These are phyloP conservation scores for Drosophila nr. fundita DNA, from an alignment of 2,888 invertebrate species.

Conservation along the genomic window DNA sequence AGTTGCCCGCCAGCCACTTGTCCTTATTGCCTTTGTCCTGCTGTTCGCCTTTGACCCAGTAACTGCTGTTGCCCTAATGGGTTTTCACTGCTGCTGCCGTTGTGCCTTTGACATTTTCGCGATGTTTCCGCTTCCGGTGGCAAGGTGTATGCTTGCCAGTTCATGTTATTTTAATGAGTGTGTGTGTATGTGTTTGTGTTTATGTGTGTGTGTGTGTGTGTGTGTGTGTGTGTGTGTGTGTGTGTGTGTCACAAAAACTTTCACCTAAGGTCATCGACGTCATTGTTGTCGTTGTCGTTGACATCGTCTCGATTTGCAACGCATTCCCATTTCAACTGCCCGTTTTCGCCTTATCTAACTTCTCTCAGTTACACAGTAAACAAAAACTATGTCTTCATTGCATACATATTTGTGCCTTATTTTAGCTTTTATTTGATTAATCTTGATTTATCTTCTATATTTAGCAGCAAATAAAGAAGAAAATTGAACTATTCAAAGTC, in stretches of 20 bases:
- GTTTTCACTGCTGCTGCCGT: constrained; percentile 49
- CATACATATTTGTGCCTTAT: neutral
- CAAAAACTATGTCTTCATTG: neutral
- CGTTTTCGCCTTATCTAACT: neutral
- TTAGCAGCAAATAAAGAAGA: neutral
- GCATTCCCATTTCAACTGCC: constrained; percentile 28
- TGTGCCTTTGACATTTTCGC: constrained; percentile 74
- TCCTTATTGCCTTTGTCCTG: constrained; percentile 57
- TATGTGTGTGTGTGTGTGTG: constrained; percentile 33
- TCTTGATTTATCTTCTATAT: neutral
- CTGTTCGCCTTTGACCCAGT: constrained; percentile 60
- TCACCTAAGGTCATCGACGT: constrained; percentile 47
- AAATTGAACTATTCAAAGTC: neutral
- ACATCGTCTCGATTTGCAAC: constrained; percentile 58
- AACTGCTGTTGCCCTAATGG: constrained; percentile 70
- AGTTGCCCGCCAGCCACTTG: constrained; percentile 47
- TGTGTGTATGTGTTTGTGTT: constrained; percentile 35
- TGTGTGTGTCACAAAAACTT: constrained; percentile 44
- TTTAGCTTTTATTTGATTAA: accelerated
- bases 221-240: constrained; percentile 28
- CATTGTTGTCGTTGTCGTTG: constrained; percentile 35
- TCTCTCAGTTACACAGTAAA: neutral
- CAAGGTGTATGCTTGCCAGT: constrained; percentile 53
- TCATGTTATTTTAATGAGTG: constrained; percentile 32
- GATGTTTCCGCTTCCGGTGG: constrained; percentile 75